Conservation (phyloP, 2,113 vertebrate genomes). For the Sialia sialis region DNA sequence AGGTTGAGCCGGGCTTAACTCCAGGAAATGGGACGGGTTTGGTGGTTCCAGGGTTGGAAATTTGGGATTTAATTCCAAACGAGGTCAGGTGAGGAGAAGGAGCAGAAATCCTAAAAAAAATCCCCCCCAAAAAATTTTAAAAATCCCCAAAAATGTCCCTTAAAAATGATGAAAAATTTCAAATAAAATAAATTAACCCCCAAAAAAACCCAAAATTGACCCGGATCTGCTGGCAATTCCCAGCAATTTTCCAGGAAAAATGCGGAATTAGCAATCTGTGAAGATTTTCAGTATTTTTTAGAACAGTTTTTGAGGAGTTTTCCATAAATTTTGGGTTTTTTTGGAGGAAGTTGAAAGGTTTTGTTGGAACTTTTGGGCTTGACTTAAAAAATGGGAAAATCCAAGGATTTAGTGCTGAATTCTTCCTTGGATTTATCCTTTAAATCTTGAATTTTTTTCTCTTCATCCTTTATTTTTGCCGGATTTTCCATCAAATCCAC, state of each 20-base stretch:
- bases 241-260: rapidly evolving
- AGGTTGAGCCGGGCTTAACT: background rate
- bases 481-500: background rate
- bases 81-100: rapidly evolving
- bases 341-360: background rate
- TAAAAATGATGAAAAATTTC: background rate
- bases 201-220: rapidly evolving
- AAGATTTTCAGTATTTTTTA: rapidly evolving
- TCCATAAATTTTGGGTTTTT: rapidly evolving
- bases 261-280: rapidly evolving
- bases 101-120: background rate
- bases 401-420: background rate
- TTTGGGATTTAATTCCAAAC: background rate
- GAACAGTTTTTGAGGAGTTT: rapidly evolving
- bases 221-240: rapidly evolving
- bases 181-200: background rate
- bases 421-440: background rate
- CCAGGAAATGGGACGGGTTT: background rate
- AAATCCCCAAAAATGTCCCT: background rate
- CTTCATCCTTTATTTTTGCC: background rate
- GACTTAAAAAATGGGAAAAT: rapidly evolving
- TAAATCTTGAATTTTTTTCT: rapidly evolving
- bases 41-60: background rate
- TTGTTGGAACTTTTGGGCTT: background rate
- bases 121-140: background rate